These are phyloP conservation scores for Disparrhopalites patrizii DNA, from an alignment of 2,888 invertebrate genomes.

Conservation along the genomic window DNA sequence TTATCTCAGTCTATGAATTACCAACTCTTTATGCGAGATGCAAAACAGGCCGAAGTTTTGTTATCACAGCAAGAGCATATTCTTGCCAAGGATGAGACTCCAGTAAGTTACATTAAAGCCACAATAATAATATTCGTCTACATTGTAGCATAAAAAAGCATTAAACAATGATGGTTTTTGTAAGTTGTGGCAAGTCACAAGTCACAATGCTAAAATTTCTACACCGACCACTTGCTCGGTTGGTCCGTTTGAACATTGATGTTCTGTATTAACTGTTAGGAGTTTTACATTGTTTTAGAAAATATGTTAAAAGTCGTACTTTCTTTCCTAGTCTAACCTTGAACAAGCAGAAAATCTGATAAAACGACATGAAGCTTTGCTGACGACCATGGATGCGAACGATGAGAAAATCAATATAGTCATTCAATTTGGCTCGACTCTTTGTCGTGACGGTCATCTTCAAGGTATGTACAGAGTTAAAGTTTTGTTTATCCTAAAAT, in stretches of 20 bases:
- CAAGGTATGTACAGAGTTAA: slow-evolving; percentile 55
- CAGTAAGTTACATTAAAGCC: slow-evolving; percentile 56
- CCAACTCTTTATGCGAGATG: slow-evolving; percentile 93
- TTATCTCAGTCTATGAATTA: slow-evolving; percentile 91
- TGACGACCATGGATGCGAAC: slow-evolving; percentile 99
- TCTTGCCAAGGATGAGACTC: slow-evolving; percentile 93
- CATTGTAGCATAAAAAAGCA: not conserved
- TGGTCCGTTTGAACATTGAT: not conserved
- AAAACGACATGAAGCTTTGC: slow-evolving; percentile 97
- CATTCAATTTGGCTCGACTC: slow-evolving; percentile 85
- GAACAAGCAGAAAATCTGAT: slow-evolving; percentile 97
- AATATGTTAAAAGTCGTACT: not conserved
- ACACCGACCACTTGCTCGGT: not conserved
- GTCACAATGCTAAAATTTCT: not conserved
- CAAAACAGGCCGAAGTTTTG: slow-evolving; percentile 94
- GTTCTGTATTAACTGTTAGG: not conserved
- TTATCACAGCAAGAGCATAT: slow-evolving; percentile 97
- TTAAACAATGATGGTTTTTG: not conserved
- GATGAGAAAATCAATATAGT: slow-evolving; percentile 98
- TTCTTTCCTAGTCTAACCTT: slow-evolving; percentile 61
- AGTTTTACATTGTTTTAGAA: not conserved
- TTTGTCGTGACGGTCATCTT: slow-evolving; percentile 90
- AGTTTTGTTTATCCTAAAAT: no score
- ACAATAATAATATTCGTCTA: slow-evolving; percentile 8
- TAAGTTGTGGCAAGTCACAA: not conserved